Evolutionary conservation across 2,888 invertebrate genomes (phyloP).

Genomic region (Conomelus anceps): DNA sequence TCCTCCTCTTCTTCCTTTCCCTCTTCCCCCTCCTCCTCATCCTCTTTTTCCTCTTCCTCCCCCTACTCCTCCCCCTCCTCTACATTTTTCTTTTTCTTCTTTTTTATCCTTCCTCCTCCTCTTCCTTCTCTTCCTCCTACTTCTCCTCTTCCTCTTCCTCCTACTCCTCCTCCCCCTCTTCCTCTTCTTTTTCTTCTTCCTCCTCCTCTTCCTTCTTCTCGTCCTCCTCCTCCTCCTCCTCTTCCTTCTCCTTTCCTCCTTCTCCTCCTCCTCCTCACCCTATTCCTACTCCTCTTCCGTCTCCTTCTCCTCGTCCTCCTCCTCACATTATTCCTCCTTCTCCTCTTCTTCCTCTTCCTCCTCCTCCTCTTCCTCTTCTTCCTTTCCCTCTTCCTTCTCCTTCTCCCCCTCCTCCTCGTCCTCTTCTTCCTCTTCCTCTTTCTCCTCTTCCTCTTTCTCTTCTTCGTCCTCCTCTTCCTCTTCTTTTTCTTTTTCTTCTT

Average conservation of each 20-base stretch:
- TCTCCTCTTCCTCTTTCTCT: not conserved
- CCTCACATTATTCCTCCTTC: not conserved
- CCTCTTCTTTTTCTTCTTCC: no score
- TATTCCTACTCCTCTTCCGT: no score
- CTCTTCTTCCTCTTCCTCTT: not conserved
- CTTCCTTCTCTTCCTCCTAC: not conserved
- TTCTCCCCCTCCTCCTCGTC: not conserved
- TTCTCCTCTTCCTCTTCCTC: not conserved
- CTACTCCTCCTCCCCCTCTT: not conserved
- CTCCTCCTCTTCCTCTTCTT: no score
- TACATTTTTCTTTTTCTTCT: not conserved
- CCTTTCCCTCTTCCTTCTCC: no score
- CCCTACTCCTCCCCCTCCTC: not conserved
- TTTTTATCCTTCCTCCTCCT: not conserved
- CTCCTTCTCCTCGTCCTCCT: not conserved
- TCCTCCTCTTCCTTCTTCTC: no score
- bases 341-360: not conserved
- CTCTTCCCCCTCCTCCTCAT: no score
- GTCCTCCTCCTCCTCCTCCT: not conserved
- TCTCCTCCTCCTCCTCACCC: no score
- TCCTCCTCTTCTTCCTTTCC: no score
- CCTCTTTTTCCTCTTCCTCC: not conserved
- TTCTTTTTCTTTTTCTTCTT: not conserved
- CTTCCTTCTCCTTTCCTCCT: no score
- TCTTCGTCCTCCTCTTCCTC: not conserved